A percentile compares a stretch with the other conserved stretches of the same genome.
Conservation (phyloP, 1,140 invertebrate genomes). For the Zaprionus capensis region DNA sequence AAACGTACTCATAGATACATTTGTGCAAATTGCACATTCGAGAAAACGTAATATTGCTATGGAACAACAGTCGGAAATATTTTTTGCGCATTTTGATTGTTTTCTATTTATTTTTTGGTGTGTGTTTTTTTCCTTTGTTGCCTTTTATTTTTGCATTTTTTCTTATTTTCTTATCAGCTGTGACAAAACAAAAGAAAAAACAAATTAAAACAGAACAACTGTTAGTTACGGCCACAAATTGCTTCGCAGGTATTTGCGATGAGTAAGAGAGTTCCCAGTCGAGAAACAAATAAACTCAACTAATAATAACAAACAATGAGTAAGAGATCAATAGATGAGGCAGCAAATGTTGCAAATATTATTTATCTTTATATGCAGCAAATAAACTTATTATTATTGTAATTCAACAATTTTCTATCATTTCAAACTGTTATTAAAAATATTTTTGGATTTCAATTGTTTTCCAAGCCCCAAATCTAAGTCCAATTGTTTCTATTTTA, state of each 20-base stretch:
- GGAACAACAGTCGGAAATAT: conserved; percentile 38
- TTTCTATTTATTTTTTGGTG: too few species aligned
- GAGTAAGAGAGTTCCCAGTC: background rate
- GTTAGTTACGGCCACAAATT: background rate
- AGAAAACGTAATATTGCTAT: conserved; percentile 12
- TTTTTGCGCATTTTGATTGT: conserved; percentile 24
- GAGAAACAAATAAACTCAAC: background rate
- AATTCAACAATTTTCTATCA: too few species aligned
- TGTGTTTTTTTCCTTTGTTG: conserved; percentile 14
- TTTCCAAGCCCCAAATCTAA: too few species aligned
- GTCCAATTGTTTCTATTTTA: too few species aligned
- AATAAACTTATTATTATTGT: too few species aligned
- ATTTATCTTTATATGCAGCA: too few species aligned
- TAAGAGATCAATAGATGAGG: background rate
- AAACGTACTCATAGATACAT: conserved; percentile 50
- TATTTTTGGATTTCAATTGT: too few species aligned
- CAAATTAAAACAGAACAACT: conserved; percentile 6
- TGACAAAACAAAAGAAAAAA: background rate
- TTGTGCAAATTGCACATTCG: conserved; percentile 19
- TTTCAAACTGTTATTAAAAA: too few species aligned
- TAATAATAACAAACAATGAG: background rate
- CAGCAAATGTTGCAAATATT: too few species aligned
- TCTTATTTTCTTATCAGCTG: conserved; percentile 41
- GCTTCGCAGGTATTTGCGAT: background rate
- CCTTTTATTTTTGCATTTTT: background rate